Percentiles rank a stretch among this genome's conserved stretches.
Evolutionary conservation across 2,113 vertebrate genomes (phyloP).

Genomic region (Ancistrus triradiatus): DNA sequence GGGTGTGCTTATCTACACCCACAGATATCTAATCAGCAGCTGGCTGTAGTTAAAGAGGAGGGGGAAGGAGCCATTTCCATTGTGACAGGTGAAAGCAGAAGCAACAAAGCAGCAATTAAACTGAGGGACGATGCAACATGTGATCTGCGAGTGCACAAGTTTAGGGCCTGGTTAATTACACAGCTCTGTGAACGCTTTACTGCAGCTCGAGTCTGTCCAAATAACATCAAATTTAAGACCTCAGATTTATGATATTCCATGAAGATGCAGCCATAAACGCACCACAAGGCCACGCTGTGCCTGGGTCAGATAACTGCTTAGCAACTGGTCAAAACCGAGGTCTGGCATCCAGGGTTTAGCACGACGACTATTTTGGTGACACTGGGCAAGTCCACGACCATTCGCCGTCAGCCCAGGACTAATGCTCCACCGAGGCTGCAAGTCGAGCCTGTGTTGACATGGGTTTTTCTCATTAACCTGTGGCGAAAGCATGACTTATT

Average conservation of each 20-base stretch:
- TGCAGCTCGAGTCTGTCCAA: not conserved
- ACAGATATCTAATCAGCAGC: not conserved
- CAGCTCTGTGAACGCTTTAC: not conserved
- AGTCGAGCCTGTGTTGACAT: not conserved
- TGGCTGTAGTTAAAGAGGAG: not conserved
- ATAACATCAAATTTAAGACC: not conserved
- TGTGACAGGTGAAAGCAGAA: not conserved
- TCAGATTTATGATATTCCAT: not conserved
- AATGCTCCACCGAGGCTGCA: not conserved
- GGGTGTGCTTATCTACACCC: not conserved
- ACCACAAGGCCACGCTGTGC: not conserved
- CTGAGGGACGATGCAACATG: not conserved
- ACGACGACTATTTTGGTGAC: not conserved
- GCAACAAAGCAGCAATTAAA: constrained; percentile 6
- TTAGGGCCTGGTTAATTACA: not conserved
- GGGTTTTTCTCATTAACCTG: not conserved
- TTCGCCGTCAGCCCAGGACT: not conserved
- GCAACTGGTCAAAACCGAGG: not conserved
- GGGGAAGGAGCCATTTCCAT: not conserved
- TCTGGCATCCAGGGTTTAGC: not conserved
- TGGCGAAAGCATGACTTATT: not conserved
- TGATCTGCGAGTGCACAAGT: not conserved
- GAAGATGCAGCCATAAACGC: not conserved
- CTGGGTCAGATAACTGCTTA: not conserved
- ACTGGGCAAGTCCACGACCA: not conserved